Conservation (phyloP, 2,113 vertebrate species). For the Lophius piscatorius region DNA sequence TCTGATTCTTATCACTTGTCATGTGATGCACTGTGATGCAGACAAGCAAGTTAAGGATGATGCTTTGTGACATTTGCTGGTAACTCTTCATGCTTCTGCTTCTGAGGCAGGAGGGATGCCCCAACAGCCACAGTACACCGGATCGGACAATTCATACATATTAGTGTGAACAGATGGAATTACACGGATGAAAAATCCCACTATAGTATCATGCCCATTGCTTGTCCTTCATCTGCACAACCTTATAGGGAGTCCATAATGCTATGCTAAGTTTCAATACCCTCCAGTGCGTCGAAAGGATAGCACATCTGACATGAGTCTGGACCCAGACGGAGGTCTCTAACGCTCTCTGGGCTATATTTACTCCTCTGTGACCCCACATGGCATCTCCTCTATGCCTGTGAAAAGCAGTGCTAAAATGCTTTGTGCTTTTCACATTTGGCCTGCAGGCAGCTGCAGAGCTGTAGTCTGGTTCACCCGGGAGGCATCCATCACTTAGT, state of each 20-base stretch:
- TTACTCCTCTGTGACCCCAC: conserved; percentile 65
- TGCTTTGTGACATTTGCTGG: conserved; percentile 67
- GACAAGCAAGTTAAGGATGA: conserved; percentile 53
- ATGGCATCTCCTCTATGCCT: conserved; percentile 48
- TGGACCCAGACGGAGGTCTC: conserved; percentile 26
- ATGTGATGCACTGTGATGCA: conserved; percentile 54
- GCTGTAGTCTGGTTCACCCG: conserved; percentile 32
- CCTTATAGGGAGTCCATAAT: conserved; percentile 1
- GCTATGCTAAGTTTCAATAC: conserved; percentile 22
- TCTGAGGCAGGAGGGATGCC: conserved; percentile 31
- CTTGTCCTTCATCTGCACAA: conserved; percentile 37
- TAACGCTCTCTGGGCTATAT: conserved; percentile 56
- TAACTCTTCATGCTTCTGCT: conserved; percentile 24
- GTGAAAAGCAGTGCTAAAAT: conserved; percentile 62
- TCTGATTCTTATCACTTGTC: conserved; percentile 36
- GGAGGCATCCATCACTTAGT: conserved; percentile 65
- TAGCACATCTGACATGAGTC: conserved; percentile 24
- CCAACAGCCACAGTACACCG: not conserved
- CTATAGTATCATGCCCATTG: not conserved
- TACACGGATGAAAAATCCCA: conserved; percentile 18
- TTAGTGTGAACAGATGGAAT: not conserved
- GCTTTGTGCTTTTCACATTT: conserved; percentile 63
- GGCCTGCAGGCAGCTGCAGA: conserved; percentile 48
- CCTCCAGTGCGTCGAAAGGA: conserved; percentile 14
- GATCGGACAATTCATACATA: conserved; percentile 15